Evolutionary conservation across 1,140 invertebrate species (phyloP).

Genomic region (Thalassaphorura encarpata): DNA sequence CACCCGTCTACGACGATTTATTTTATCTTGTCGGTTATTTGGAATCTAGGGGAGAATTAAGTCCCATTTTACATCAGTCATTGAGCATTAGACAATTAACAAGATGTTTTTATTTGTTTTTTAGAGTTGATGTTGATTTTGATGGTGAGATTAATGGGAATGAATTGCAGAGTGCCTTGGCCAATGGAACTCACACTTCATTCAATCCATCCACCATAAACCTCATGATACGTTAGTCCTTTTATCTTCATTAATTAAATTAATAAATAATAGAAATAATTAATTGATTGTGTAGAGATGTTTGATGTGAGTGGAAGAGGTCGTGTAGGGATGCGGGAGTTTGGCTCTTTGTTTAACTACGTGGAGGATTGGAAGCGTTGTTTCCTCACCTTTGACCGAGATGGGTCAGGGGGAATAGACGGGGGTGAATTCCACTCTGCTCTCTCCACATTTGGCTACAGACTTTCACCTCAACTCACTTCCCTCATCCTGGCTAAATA

Average conservation of each 20-base stretch:
- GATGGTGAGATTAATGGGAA: constrained; percentile 5
- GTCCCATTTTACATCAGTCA: no score
- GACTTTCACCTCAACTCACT: constrained; percentile 77
- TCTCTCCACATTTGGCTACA: constrained; percentile 79
- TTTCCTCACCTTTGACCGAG: constrained; percentile 86
- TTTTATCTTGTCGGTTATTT: no score
- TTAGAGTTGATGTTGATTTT: constrained; percentile 2
- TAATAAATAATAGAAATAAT: neutral
- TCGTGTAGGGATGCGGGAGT: neutral
- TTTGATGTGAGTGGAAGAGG: neutral
- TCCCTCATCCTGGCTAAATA: constrained; percentile 79
- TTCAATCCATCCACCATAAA: constrained; percentile 5
- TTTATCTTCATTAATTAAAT: neutral
- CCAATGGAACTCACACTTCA: constrained; percentile 7
- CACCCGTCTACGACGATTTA: no score
- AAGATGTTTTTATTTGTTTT: neutral
- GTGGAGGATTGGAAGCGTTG: constrained; percentile 43
- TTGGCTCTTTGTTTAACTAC: neutral
- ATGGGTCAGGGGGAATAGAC: constrained; percentile 94
- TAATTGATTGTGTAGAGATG: neutral
- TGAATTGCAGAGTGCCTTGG: neutral
- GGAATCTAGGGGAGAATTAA: no score
- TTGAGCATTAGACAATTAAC: no score
- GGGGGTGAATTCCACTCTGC: constrained; percentile 78
- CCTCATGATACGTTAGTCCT: constrained; percentile 7